A percentile compares a stretch with the other conserved stretches of the same genome.
Conservation (phyloP, 2,113 vertebrate genomes). For the Archilochus colubris region DNA sequence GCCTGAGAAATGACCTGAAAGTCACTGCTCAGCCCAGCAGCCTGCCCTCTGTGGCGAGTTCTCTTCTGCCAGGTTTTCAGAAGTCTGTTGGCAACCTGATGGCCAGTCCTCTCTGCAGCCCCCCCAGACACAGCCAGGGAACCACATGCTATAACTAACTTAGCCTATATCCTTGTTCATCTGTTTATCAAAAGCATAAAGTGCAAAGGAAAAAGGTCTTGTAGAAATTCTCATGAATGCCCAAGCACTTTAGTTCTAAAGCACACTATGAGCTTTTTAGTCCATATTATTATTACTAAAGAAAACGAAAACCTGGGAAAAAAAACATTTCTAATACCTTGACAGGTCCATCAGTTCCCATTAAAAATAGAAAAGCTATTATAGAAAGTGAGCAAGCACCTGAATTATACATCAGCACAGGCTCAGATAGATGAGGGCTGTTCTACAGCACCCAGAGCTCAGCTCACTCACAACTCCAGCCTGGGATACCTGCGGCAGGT, state of each 20-base stretch:
- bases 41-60: background rate
- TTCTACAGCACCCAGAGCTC: background rate
- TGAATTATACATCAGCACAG: background rate
- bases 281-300: background rate
- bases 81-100: fast-evolving
- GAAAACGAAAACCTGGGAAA: background rate
- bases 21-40: background rate
- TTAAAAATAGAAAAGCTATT: slow-evolving; percentile 40
- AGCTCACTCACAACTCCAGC: fast-evolving
- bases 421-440: fast-evolving
- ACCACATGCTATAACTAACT: background rate
- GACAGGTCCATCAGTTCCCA: slow-evolving; percentile 3
- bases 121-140: fast-evolving
- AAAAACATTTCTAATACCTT: background rate
- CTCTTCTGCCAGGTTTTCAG: background rate
- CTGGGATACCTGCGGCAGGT: fast-evolving
- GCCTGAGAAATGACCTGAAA: background rate
- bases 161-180: fast-evolving
- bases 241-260: background rate
- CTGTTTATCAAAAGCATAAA: background rate
- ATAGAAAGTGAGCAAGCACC: background rate
- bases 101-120: background rate
- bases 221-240: background rate
- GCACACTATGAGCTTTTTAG: background rate
- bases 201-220: background rate